Base-by-base conservation (phyloP, 2,797 vertebrate species). In the Perdix hodgsoniae region DNA sequence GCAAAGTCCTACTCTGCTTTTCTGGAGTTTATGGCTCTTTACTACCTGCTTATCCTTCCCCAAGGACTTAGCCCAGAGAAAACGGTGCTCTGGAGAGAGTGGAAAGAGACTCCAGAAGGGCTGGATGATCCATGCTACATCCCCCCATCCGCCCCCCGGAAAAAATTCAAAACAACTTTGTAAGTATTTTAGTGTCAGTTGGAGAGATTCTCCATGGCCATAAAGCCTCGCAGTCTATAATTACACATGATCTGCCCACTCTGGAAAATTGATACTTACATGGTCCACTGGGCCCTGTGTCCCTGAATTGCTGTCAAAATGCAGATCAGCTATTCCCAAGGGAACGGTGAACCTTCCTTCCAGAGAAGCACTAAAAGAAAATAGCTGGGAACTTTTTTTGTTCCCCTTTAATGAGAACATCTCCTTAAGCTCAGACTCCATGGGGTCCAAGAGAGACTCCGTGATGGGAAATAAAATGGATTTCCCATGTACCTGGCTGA, bases 201-300 rank as follows among this genome's bases (percentile, higher is more conserved):
- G 7, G 86, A 91, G 95, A 91, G 91, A 91, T 93, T 94, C 57
- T 96, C 47, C 70, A 91, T 0, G 12, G 91, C 90, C 65, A 49
- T 96, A 96, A 97, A 95, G 88, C 59, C 56, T 85, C 88, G 42
- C 84, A 94, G 75, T 93, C 84, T 96, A 66, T 95, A 97, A 97
- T 97, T 95, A 95, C 88, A 94, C 91, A 83, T 2, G 79, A 86
- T 92, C 85, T 95, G 85, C 86, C 93, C 91, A 86, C 91, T 96
- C 85, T 83, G 86, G 93, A 97, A 96, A 97, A 96, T 91, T 88
- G 94, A 96, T 95, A 87, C 91, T 91, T 93, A 83, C 75, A 94
- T 92, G 92, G 86, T 96, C 95, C 85, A 47, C 47, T 96, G 94
- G 81, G 44, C 88, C 76, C 52, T 15, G 31, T 73, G 78, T 95